These are phyloP conservation scores for Aspiorhynchus laticeps DNA, from an alignment of 2,113 vertebrate genomes.

Conservation along the genomic window DNA sequence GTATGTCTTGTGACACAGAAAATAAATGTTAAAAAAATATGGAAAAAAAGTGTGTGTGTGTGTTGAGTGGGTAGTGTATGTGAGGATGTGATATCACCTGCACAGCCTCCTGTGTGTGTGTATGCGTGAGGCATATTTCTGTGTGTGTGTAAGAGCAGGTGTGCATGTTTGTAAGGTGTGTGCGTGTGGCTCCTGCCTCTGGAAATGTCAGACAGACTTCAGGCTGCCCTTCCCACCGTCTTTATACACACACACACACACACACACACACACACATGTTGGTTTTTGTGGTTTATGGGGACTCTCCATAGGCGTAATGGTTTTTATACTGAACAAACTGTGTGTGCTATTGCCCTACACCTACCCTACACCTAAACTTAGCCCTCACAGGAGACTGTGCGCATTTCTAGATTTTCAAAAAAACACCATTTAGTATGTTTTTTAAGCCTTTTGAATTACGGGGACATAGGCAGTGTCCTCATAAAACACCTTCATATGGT, in stretches of 20 bases:
- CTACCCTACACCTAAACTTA: no score
- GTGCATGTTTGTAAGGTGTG: background rate
- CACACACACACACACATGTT: background rate
- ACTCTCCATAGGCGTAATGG: no score
- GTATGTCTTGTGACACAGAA: background rate
- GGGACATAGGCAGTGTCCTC: no score
- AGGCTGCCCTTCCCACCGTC: conserved; percentile 48
- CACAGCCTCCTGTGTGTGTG: background rate
- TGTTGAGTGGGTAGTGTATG: background rate
- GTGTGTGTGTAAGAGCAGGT: conserved; percentile 13
- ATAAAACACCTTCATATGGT: no score
- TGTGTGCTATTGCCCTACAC: no score
- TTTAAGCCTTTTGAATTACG: no score
- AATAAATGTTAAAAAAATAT: background rate
- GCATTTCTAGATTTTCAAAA: no score
- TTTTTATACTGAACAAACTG: no score
- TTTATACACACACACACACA: background rate
- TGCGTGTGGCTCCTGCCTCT: conserved; percentile 44
- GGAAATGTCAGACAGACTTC: conserved; percentile 74
- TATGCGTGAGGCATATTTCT: background rate
- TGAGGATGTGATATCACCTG: conserved; percentile 44
- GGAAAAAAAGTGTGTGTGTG: background rate
- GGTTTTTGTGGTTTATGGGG: no score
- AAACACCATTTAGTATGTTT: no score
- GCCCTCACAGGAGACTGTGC: no score